These are phyloP conservation scores for Labia minor DNA, from an alignment of 2,888 invertebrate species.

Conservation along the genomic window DNA sequence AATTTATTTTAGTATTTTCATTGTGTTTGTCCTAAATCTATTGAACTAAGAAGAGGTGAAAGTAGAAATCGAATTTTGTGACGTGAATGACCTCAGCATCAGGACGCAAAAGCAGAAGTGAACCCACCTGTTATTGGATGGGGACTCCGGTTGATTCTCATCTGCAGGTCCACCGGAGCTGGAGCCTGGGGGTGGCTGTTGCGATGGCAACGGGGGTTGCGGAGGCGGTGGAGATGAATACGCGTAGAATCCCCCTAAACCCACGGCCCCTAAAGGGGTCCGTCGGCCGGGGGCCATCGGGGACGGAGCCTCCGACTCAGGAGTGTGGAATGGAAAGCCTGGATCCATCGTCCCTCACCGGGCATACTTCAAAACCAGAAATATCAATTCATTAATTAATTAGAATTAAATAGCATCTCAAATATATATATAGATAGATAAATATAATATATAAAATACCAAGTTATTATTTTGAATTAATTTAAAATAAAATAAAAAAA, in stretches of 20 bases:
- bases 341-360: slow-evolving; percentile 30
- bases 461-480: not conserved
- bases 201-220: slow-evolving; percentile 36
- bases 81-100: no score
- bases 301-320: slow-evolving; percentile 21
- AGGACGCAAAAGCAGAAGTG: not conserved
- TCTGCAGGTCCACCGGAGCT: slow-evolving; percentile 2
- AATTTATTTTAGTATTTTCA: no score
- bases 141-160: slow-evolving; percentile 19
- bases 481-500: not conserved
- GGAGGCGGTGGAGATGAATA: slow-evolving; percentile 43
- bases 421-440: not conserved
- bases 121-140: slow-evolving; percentile 7
- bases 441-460: not conserved
- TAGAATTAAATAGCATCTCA: not conserved
- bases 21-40: no score
- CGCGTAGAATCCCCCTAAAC: slow-evolving; percentile 73
- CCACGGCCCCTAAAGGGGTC: slow-evolving; percentile 73
- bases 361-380: not conserved
- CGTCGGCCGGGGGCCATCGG: slow-evolving; percentile 49
- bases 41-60: no score
- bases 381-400: not conserved
- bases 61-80: no score
- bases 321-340: slow-evolving; percentile 29
- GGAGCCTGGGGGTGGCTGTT: slow-evolving; percentile 14